These are phyloP conservation scores for Lissocephala sabroskyi DNA, from an alignment of 2,888 invertebrate genomes.

Conservation along the genomic window DNA sequence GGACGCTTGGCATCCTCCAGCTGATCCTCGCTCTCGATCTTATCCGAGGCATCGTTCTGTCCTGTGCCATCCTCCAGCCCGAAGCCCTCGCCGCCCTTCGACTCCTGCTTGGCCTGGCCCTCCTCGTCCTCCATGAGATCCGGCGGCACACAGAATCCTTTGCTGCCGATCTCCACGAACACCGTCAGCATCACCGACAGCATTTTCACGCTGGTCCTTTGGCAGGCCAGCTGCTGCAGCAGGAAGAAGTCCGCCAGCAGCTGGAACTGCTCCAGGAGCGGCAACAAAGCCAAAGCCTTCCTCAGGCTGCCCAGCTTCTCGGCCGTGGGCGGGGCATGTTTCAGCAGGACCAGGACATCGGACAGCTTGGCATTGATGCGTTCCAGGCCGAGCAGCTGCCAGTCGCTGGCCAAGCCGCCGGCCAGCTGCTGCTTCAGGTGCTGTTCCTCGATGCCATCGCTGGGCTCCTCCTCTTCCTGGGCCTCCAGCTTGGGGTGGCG, in stretches of 20 bases:
- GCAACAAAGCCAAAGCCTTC: conserved; percentile 71
- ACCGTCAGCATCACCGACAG: conserved; percentile 86
- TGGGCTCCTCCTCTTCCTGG: conserved; percentile 16
- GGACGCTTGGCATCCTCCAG: conserved; percentile 88
- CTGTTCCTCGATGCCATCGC: conserved; percentile 71
- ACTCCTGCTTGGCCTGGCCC: conserved; percentile 74
- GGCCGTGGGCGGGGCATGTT: conserved; percentile 70
- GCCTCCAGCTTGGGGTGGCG: conserved; percentile 60
- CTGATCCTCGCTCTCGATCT: conserved; percentile 88
- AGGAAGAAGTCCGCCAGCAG: conserved; percentile 85
- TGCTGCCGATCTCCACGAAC: conserved; percentile 86
- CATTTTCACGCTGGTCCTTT: conserved; percentile 87
- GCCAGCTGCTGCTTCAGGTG: conserved; percentile 80
- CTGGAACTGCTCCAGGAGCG: conserved; percentile 84
- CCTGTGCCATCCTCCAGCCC: conserved; percentile 91
- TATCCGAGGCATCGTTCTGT: conserved; percentile 95
- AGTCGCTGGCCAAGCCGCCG: conserved; percentile 77
- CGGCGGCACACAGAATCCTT: conserved; percentile 95
- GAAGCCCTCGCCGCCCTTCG: conserved; percentile 81
- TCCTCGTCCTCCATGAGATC: conserved; percentile 85
- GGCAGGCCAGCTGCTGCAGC: conserved; percentile 83
- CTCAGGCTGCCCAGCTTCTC: conserved; percentile 43
- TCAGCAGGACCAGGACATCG: conserved; percentile 71
- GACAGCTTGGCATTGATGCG: conserved; percentile 70
- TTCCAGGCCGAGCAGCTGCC: conserved; percentile 76